Evolutionary conservation across 2,888 invertebrate species (phyloP).

Genomic region (Caenorhabditis becei): DNA sequence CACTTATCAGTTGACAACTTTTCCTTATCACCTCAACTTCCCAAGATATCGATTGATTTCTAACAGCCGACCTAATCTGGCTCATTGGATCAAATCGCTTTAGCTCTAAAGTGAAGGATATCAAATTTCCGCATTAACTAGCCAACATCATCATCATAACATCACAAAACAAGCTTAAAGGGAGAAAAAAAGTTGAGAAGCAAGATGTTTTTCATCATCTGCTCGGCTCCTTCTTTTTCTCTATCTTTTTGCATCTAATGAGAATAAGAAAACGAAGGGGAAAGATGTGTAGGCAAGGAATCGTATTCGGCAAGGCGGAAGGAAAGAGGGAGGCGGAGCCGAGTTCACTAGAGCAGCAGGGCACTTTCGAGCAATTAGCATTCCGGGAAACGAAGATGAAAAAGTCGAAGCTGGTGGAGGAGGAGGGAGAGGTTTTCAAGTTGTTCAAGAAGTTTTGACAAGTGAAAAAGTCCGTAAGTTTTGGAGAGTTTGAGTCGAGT

Average conservation of each 20-base stretch:
- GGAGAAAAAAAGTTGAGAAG: not conserved
- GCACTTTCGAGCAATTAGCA: not conserved
- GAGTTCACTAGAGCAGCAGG: not conserved
- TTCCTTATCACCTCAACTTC: no score
- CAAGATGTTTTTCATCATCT: conserved; percentile 17
- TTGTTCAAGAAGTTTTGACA: not conserved
- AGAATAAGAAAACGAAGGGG: conserved; percentile 24
- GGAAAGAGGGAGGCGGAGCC: conserved; percentile 35
- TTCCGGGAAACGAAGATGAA: not conserved
- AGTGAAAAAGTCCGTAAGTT: no score
- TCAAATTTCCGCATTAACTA: no score
- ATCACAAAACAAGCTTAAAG: no score
- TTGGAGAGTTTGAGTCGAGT: no score
- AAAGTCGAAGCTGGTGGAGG: not conserved
- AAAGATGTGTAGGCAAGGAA: conserved; percentile 17
- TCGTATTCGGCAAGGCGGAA: conserved; percentile 55
- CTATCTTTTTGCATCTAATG: conserved; percentile 41
- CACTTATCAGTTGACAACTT: no score
- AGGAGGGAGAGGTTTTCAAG: not conserved
- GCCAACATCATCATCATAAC: no score
- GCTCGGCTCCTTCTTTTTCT: conserved; percentile 12
- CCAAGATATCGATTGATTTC: no score
- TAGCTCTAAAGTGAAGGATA: no score
- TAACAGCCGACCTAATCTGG: no score
- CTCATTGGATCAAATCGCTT: no score